These are phyloP conservation scores for Drosophila paramelanica DNA, from an alignment of 2,888 invertebrate genomes.

Conservation along the genomic window DNA sequence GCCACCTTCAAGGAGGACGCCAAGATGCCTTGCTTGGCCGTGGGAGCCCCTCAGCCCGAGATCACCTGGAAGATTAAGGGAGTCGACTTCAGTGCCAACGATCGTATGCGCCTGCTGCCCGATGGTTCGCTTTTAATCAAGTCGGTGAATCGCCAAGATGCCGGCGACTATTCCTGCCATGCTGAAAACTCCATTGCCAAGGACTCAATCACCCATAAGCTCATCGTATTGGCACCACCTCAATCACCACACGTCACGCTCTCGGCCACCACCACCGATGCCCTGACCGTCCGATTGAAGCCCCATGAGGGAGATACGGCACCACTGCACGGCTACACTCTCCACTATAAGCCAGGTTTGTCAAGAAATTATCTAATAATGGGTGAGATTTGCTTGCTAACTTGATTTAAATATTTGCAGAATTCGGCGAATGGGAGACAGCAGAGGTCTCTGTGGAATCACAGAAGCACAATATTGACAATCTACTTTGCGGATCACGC, in stretches of 20 bases:
- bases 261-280: slow-evolving; percentile 91
- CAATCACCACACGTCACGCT: slow-evolving; percentile 91
- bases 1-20: slow-evolving; percentile 97
- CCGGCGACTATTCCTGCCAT: slow-evolving; percentile 97
- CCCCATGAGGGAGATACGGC: slow-evolving; percentile 92
- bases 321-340: slow-evolving; percentile 95
- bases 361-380: not conserved
- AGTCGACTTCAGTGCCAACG: slow-evolving; percentile 91
- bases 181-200: slow-evolving; percentile 97
- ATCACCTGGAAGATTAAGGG: slow-evolving; percentile 96
- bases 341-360: slow-evolving; percentile 92
- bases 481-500: slow-evolving; percentile 95
- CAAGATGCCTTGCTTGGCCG: slow-evolving; percentile 95
- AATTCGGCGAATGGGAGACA: slow-evolving; percentile 97
- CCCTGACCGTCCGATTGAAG: slow-evolving; percentile 90
- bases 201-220: slow-evolving; percentile 95
- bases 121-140: slow-evolving; percentile 97
- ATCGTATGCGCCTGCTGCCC: slow-evolving; percentile 92
- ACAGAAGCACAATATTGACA: slow-evolving; percentile 93
- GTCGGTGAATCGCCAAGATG: slow-evolving; percentile 94
- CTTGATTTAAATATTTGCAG: slow-evolving; percentile 80
- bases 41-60: slow-evolving; percentile 95
- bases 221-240: slow-evolving; percentile 92
- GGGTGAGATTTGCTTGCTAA: no score
- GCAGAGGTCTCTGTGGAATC: slow-evolving; percentile 91